Evolutionary conservation across 2,797 vertebrate genomes (phyloP), one percentile per base, ranked within the genome.

Genomic region (Scleropages formosus): DNA sequence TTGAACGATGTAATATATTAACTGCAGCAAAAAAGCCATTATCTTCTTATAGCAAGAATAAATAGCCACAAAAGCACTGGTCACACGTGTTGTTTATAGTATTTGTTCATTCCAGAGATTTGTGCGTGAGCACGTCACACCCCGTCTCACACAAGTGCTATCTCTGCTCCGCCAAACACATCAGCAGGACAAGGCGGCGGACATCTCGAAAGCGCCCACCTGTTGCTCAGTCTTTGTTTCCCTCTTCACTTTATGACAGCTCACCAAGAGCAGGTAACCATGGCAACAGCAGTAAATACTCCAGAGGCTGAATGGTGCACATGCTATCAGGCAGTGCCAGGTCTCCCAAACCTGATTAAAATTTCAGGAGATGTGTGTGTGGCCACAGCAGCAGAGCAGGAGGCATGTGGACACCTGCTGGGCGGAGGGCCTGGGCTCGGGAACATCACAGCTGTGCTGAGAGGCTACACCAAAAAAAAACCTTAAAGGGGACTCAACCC

Each of bases 171-270:
- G 80, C 85, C 86, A n/a, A 87, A 88, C 76, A 81, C 75, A 75
- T 49, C 73, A 65, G 78, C 53, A 56, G 75, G 76, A 90, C 86
- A 87, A 85, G 66, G 79, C 76, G 75, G 0, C 39, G 70, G 79
- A 74, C 72, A 77, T 72, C 78, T 63, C 82, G 83, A 87, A 80
- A 85, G 84, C 77, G 78, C 77, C 71, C 78, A 22, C 83, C 87
- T 82, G 83, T 89, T 87, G 85, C 84, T 80, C 83, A 72, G 83
- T 82, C 84, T 85, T 88, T 85, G 86, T 89, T 91, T 90, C 81
- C 79, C 87, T 90, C 82, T 88, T 90, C 92, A 91, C 82, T 89
- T 91, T 91, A 89, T 91, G 85, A 65, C 83, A 66, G 80, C 84
- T 84, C 83, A 66, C 68, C 82, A 80, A 75, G 82, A 72, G 81